Evolutionary conservation across 2,113 vertebrate species (phyloP), one percentile per base, ranked within the genome.

Genomic region (Leptobrachium leishanense): DNA sequence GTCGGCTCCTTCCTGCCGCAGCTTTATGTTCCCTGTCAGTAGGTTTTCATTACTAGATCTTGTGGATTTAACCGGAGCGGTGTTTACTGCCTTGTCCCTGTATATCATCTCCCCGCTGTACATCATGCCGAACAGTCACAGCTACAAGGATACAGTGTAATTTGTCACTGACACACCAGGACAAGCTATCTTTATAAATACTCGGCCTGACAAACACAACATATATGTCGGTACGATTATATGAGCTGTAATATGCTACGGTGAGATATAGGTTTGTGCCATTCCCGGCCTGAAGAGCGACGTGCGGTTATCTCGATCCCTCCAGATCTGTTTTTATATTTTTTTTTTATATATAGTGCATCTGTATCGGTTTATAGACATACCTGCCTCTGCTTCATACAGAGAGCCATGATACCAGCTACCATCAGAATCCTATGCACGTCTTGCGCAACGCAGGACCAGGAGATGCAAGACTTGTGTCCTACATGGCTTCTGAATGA

Each of bases 141-240:
- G 77, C 70, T 68, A 68, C 77, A 67, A 79, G 77, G 77, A 79
- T 79, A 74, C 63, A 55, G 57, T 73, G 77, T 42, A 73, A 74
- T 79, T 68, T 68, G 64, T 79, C 77, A 74, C 15, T 79, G 77
- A 79, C 77, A 79, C 40, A 41, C 3, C 39, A 13, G 63, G 50
- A 79, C 70, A 57, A 73, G 77, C 77, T 79, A 79, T 79, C 77
- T 79, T 79, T 79, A 79, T 79, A 79, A 72, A 72, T 72, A 72
- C 69, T 40, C 70, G n/a, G 70, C 62, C 77, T 79, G 77, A 65
- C 77, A 67, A 66, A 57, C 77, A 73, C 70, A 73, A 79, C 77
- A 79, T 79, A 79, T 79, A 79, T 79, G 70, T 72, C 77, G 57
- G 63, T 66, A 68, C 62, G 76, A 79, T 79, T 79, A 79, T 79